A percentile compares a stretch with the other conserved stretches of the same genome.
Conservation (phyloP, 2,797 vertebrate genomes). For the Gymnothorax javanicus region DNA sequence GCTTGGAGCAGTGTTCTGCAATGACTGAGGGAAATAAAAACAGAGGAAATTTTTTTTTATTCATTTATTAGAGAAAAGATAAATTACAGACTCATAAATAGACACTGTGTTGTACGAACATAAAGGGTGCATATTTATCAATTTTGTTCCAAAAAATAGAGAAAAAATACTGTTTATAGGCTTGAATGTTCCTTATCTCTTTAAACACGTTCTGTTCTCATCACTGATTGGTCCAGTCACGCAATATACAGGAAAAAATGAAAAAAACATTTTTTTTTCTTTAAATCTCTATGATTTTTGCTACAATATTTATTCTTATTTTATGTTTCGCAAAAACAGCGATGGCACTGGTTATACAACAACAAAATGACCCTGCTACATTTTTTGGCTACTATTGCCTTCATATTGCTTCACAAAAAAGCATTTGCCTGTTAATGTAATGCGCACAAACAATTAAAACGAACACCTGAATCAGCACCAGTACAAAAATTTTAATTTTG, state of each 20-base stretch:
- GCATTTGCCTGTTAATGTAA: neutral
- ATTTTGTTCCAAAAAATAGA: neutral
- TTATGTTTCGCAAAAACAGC: neutral
- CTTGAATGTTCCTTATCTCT: neutral
- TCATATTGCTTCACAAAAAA: constrained; percentile 5
- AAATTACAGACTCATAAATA: too few species aligned
- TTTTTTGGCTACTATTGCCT: constrained; percentile 51
- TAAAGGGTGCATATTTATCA: neutral
- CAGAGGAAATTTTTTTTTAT: neutral
- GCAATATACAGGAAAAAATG: neutral
- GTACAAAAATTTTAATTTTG: neutral
- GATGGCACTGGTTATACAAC: neutral
- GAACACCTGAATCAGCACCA: neutral
- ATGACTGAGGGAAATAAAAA: neutral
- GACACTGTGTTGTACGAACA: too few species aligned
- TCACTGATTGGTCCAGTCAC: neutral
- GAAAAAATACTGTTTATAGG: neutral
- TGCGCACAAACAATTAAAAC: neutral
- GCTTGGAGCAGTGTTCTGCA: neutral
- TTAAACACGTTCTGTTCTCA: neutral
- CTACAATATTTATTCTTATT: neutral
- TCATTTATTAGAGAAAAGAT: too few species aligned
- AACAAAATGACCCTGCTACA: constrained; percentile 52
- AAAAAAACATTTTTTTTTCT: neutral
- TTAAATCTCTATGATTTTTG: neutral